Percentiles rank a stretch among this genome's conserved stretches.
phyloP scores from a whole-genome alignment of 2,113 vertebrate genomes.

The Nyctereutes procyonoides region DNA sequence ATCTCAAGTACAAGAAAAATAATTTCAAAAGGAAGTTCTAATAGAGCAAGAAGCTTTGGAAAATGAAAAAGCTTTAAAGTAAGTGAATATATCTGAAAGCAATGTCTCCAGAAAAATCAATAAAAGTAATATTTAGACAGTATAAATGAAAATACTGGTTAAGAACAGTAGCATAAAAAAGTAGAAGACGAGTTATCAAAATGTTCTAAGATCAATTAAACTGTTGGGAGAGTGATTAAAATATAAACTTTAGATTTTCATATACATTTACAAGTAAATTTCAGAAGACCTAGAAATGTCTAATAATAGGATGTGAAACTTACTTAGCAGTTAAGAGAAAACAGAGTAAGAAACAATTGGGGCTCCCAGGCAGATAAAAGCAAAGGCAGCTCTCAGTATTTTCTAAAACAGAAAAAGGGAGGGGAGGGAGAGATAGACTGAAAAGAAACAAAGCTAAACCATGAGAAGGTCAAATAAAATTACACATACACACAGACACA shows the following conservation, averaged over 20 bases:
- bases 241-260: neutral
- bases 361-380: neutral
- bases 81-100: neutral
- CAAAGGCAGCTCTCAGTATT: neutral
- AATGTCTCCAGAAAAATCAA: neutral
- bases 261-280: neutral
- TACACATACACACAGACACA: neutral
- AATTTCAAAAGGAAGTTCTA: neutral
- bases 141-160: neutral
- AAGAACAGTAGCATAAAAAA: neutral
- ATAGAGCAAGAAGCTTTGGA: neutral
- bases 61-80: neutral
- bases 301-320: neutral
- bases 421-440: neutral
- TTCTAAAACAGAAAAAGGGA: neutral
- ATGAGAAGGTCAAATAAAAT: neutral
- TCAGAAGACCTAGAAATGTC: neutral
- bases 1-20: neutral
- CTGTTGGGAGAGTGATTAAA: neutral
- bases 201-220: neutral
- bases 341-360: neutral
- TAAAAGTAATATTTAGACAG: neutral
- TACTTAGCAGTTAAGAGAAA: neutral
- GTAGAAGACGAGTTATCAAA: neutral
- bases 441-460: neutral